A percentile compares a stretch with the other conserved stretches of the same genome.
These are phyloP conservation scores for Leguminivora glycinivorella DNA, from an alignment of 1,140 invertebrate species.

Conservation along the genomic window DNA sequence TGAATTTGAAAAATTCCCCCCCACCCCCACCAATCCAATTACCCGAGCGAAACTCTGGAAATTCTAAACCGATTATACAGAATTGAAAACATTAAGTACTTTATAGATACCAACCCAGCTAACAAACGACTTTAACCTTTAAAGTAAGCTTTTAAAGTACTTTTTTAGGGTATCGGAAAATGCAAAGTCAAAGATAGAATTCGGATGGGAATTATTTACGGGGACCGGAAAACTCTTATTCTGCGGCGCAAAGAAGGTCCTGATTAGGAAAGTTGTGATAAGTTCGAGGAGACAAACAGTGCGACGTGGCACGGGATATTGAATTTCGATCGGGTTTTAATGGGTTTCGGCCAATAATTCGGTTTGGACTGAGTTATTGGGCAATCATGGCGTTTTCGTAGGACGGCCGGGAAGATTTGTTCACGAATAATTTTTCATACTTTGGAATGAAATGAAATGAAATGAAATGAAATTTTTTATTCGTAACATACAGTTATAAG, in stretches of 20 bases:
- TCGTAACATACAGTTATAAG: too few relatives aligned
- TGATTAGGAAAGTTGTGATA: slow-evolving; percentile 72
- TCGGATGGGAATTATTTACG: slow-evolving; percentile 70
- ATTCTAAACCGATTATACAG: slow-evolving; percentile 78
- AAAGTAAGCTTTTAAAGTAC: slow-evolving; percentile 40
- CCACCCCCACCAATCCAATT: slow-evolving; percentile 67
- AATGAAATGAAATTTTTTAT: too few relatives aligned
- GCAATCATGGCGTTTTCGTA: background rate
- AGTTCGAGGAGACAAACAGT: slow-evolving; percentile 52
- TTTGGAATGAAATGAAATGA: too few relatives aligned
- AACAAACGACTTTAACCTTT: slow-evolving; percentile 48
- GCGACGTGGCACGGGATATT: slow-evolving; percentile 42
- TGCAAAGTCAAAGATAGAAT: slow-evolving; percentile 71
- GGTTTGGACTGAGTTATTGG: slow-evolving; percentile 4
- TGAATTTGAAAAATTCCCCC: slow-evolving; percentile 60
- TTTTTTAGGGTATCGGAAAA: slow-evolving; percentile 40
- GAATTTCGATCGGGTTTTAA: slow-evolving; percentile 30
- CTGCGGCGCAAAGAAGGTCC: slow-evolving; percentile 53
- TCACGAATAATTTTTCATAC: slow-evolving; percentile 3
- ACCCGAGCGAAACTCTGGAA: slow-evolving; percentile 69
- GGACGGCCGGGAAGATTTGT: background rate
- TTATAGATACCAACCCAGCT: slow-evolving; percentile 54
- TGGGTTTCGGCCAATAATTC: slow-evolving; percentile 30
- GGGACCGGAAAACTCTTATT: slow-evolving; percentile 56
- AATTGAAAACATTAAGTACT: slow-evolving; percentile 79